Base-by-base conservation (phyloP, 1,140 invertebrate species). In the Hydropsyche tenuis region DNA sequence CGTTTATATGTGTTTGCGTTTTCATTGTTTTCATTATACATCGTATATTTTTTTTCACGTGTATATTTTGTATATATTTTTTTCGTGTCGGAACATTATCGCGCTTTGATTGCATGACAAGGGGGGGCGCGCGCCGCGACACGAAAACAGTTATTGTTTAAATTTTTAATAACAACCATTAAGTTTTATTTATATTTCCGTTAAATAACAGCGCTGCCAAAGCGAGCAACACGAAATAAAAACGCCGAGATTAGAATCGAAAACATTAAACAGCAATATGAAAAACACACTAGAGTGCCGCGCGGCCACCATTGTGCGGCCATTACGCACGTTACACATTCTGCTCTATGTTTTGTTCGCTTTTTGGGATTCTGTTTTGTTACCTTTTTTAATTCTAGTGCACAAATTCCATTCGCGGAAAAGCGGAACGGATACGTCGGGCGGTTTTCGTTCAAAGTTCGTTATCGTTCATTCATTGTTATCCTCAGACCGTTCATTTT, bases 101-200 rank as follows among this genome's bases (percentile, higher is more conserved):
- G 23, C 56, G 56, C 22, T 60, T 60, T 60, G 56, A 60, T 60
- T 60, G 56, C 56, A 60, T 25, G 56, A 60, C 56, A 37, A 37
- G 56, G 56, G 20, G n/a, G 18, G 56, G 23, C 56, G 30, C 56
- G 56, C 56, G 56, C 18, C 22, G 56, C 56, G 56, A 60, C 56
- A 60, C 56, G 56, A 60, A 60, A 60, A 60, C 23, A 22, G 56
- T 60, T 60, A 60, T 60, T 60, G 56, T 60, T 60, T 60, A 60
- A 60, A 60, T 60, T 48, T 48, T 68, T 68, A 68, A 68, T 68
- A 68, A 68, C 23, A 43, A 27, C 45, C 65, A 68, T 68, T 43
- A 48, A 27, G 65, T 68, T 68, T 68, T 68, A 68, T 68, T 68
- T 68, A 68, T 68, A 68, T 68, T 68, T 68, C 65, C 65, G 65